Base-by-base conservation (phyloP, 2,113 vertebrate species). In the Tapirus terrestris region DNA sequence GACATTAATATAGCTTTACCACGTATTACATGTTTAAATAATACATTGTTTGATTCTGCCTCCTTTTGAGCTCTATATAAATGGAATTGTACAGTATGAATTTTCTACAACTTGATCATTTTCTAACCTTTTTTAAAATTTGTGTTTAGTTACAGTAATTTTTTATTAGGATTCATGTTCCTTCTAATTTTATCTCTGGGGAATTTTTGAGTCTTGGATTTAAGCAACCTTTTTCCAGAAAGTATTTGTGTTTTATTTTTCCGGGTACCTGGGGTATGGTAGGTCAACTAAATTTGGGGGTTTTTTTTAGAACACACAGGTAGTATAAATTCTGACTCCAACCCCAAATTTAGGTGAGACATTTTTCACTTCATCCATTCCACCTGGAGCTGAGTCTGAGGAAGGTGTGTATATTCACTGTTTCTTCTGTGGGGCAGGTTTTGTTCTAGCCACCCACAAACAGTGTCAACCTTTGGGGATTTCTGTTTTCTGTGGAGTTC, bases 401-500 rank as follows among this genome's bases (percentile, higher is more conserved):
- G 20, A 21, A 31, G 8, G 36, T 33, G n/a, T 45, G n/a, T 18
- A 6, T 63, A 31, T 60, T 80, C 3, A 0, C 1, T 13, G 12
- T 33, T 67, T 31, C 58, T 67, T 81, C 67, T 33, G 58, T 25
- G 80, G 58, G 33, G 9, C 20, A 27, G 51, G 21, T 27, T 45
- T 75, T 20, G 12, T 67, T 21, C 23, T 53, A 33, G 48, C 65
- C 20, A 29, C 10, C 27, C 23, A 10, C 16, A 5, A 25, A 25
- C 23, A 2, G 36, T 58, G 27, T 18, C 8, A 1, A 13, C 12
- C 8, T 68, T 98, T 96, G 79, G 96, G 31, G 4, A 86, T 18
- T 11, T 95, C 96, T 96, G 93, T 98, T 96, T 91, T 94, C 97
- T 92, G 93, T 97, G 92, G 85, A 65, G 87, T 97, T 97, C 93